Base-by-base conservation (phyloP, 1,140 invertebrate genomes). In the Trachymyrmex septentrionalis region DNA sequence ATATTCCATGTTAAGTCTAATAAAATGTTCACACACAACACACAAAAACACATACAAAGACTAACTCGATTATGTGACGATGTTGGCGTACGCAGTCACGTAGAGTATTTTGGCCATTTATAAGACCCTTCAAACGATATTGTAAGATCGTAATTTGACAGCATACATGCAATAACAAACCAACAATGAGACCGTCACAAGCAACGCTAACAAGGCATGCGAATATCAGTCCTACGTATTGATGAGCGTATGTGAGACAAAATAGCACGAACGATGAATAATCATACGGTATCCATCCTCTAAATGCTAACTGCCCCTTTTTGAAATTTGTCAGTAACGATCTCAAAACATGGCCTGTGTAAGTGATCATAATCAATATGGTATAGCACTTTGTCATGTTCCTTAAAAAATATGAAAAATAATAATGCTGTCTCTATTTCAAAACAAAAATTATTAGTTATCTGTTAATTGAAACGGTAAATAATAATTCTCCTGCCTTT, bases 281-380 rank as follows among this genome's bases (percentile, higher is more conserved):
- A 50, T 87, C 34, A 57, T 75, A 90, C 0, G 92, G 92, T 14
- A 92, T 2, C 90, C 91, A 93, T 3, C 87, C 91, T n/a, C 66
- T 87, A 61, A 90, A 91, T 12, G 90, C 57, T 10, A 92, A 27
- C 1, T 67, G 77, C 3, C 38, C 48, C 0, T 87, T 44, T 0
- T 72, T 69, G 2, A 91, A 67, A 14, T 89, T 67, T 1, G 87
- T 63, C 0, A 92, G 14, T 2, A 92, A 12, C 0, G 92, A 91
- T 12, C 76, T 59, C 0, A 92, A 12, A 5, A 84, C 75, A 24
- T 88, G 86, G 21, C 63, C 77, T 5, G 72, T 0, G 6, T 82
- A 84, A 9, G 88, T 86, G 0, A 87, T 2, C 44, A 63, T 76
- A 16, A 91, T 85, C 53, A 91, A 5, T 10, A 71, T 69, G 2